These are phyloP conservation scores for Vulpes lagopus DNA, from an alignment of 2,113 vertebrate genomes.

Conservation along the genomic window DNA sequence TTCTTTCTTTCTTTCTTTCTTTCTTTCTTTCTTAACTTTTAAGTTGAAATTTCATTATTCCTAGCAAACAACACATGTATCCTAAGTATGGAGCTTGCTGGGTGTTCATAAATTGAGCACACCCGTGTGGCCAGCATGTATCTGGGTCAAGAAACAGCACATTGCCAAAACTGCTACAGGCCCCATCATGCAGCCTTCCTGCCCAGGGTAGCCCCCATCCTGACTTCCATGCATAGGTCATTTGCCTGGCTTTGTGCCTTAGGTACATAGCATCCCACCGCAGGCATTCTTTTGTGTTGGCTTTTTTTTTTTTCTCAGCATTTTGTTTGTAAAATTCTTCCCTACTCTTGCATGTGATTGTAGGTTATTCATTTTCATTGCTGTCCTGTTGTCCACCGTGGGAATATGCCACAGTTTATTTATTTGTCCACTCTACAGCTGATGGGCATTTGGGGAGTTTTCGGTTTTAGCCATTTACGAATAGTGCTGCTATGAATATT, in stretches of 20 bases:
- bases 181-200: accelerated
- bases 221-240: neutral
- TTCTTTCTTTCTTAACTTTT: neutral
- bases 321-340: slow-evolving; percentile 23
- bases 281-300: neutral
- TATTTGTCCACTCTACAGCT: neutral
- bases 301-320: slow-evolving; percentile 16
- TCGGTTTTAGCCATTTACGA: neutral
- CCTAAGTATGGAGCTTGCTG: neutral
- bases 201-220: neutral
- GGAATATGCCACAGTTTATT: slow-evolving; percentile 12
- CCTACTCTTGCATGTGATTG: neutral
- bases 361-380: neutral
- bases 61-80: neutral
- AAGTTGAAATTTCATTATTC: neutral
- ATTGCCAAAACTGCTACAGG: neutral
- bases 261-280: neutral
- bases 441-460: slow-evolving; percentile 9
- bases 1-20: no score
- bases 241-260: neutral
- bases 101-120: neutral
- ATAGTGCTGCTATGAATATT: neutral
- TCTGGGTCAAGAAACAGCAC: neutral
- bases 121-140: accelerated
- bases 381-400: neutral